Percentiles rank a stretch among this genome's conserved stretches.
These are phyloP conservation scores for Thera obeliscata DNA, from an alignment of 2,888 invertebrate species.

Conservation along the genomic window DNA sequence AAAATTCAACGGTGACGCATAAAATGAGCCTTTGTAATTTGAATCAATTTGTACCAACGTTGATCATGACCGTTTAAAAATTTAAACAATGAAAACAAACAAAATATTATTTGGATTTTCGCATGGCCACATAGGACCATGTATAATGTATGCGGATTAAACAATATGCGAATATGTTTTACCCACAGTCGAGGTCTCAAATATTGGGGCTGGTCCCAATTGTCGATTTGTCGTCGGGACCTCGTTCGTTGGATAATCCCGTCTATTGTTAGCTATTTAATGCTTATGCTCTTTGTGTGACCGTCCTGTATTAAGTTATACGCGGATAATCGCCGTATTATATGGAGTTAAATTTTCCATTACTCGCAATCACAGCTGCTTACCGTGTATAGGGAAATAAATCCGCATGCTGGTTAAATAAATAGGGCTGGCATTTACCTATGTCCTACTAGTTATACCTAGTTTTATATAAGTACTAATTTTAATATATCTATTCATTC, in stretches of 20 bases:
- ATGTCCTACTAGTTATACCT: not conserved
- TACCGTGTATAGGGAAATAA: conserved; percentile 49
- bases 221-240: conserved; percentile 51
- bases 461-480: too few relatives aligned
- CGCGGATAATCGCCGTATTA: conserved; percentile 82
- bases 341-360: conserved; percentile 81
- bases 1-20: too few relatives aligned
- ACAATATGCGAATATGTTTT: conserved; percentile 53
- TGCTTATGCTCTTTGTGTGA: conserved; percentile 79
- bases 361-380: conserved; percentile 74
- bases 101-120: conserved; percentile 6
- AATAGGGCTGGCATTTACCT: conserved; percentile 8
- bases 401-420: conserved; percentile 24
- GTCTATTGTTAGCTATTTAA: conserved; percentile 80
- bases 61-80: conserved; percentile 2
- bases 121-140: conserved; percentile 10
- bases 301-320: conserved; percentile 81
- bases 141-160: conserved; percentile 30
- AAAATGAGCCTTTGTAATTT: too few relatives aligned
- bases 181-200: conserved; percentile 58
- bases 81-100: conserved; percentile 10
- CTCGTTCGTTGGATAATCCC: conserved; percentile 76
- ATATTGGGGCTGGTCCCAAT: conserved; percentile 24
- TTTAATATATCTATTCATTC: too few relatives aligned
- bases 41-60: too few relatives aligned